Evolutionary conservation across 2,888 invertebrate genomes (phyloP), one percentile per base, ranked within the genome.

Genomic region (Drosophila paracracens): DNA sequence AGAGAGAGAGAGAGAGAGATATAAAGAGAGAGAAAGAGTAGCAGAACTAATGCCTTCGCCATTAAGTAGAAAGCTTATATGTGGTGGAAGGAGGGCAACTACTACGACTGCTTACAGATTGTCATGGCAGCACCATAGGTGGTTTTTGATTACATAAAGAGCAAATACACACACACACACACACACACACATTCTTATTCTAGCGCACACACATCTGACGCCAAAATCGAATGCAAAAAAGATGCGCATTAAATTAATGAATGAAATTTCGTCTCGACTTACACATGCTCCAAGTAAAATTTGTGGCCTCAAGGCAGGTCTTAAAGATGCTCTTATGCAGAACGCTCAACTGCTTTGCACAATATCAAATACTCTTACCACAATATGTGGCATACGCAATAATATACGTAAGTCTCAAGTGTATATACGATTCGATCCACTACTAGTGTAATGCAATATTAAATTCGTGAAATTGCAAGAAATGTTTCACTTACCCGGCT

Each of bases 231-330:
- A 56, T 64, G 71, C 71, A 78, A 61, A 74, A 73, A 56, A 59
- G 68, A 59, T 74, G 65, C 79, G 64, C 74, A 76, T 76, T 76
- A 78, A 78, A 64, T 61, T 58, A 77, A 79, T 74, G 65, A 74
- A 69, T 51, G 38, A 53, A 73, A 38, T 13, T 51, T 40, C 61
- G 48, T 56, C 51, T 51, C 50, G 61, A 51, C 13, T 61, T 54
- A 51, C 60, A 43, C 51, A 43, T 43, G 21, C 13, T 29, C 33
- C 25, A 53, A 48, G 16, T 46, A 16, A 57, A 64, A 56, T 29
- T 38, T 48, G 51, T 70, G 33, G 57, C 48, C 43, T 71, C 25
- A 38, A 74, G 21, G n/a, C 62, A 43, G 33, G 25, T 38, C 21
- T 33, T 33, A 5, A 33, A 31, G 33, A 33, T 33, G 29, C 7